Evolutionary conservation across 2,888 invertebrate genomes (phyloP), one percentile per base, ranked within the genome.

Genomic region (Cephus pulcher): DNA sequence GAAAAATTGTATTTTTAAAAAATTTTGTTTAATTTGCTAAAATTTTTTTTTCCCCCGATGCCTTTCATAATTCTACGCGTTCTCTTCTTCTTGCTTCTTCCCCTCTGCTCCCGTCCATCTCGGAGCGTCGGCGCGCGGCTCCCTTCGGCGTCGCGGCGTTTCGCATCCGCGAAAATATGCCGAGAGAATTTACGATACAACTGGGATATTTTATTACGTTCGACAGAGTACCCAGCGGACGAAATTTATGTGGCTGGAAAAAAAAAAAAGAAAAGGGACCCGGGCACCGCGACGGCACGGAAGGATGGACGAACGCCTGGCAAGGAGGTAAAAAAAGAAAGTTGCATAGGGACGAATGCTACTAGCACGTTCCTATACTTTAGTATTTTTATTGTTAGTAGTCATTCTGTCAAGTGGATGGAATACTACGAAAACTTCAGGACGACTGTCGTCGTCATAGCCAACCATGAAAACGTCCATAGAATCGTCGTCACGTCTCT

Each of bases 121-220:
- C 23, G 6, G 6, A 56, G 40, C 40, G 40, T 56, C 40, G 40
- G 40, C 40, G 40, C 40, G 40, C 40, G 40, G 40, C 40, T 23
- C 40, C 40, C 23, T 56, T 56, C 40, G 40, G 40, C 40, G 40
- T 56, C 40, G 40, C 40, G 40, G 40, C 40, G 40, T 56, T 56
- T 56, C 40, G 84, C 82, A 82, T 86, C 86, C 84, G 83, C 84
- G 83, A 86, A 87, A 89, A 88, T 88, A 88, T 86, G 85, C 86
- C 83, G 81, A 76, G 81, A 84, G 84, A 88, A 89, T 89, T 89
- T 89, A 89, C 87, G 89, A 88, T 84, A 86, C 86, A 87, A 86
- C 85, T 86, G 86, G 84, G 84, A 87, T 87, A 88, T 88, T 89
- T 89, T 88, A 89, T 88, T 89, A 87, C 87, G 86, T 88, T 88